These are phyloP conservation scores for Drosophila kokeensis DNA, from an alignment of 2,888 invertebrate species.

Conservation along the genomic window DNA sequence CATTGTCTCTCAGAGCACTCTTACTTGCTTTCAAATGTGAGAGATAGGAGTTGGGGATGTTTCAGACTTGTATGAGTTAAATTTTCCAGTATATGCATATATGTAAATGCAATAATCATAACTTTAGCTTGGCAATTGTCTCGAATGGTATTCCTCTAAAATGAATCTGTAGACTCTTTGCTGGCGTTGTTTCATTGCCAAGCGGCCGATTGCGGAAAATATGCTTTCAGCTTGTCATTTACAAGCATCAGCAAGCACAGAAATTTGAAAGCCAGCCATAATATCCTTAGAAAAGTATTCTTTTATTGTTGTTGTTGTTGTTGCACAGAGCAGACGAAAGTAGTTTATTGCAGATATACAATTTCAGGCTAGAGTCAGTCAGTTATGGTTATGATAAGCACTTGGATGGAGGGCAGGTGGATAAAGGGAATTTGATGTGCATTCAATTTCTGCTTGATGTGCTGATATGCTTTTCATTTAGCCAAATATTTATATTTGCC, in stretches of 20 bases:
- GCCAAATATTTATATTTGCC: constrained; percentile 52
- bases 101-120: constrained; percentile 2
- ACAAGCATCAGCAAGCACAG: constrained; percentile 3
- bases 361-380: constrained; percentile 2
- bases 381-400: constrained; percentile 8
- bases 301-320: not conserved
- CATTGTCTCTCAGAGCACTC: not conserved
- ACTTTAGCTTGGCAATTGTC: constrained; percentile 17
- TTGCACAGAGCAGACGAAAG: constrained; percentile 11
- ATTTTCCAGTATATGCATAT: not conserved
- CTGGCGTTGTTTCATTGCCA: constrained; percentile 8
- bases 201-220: constrained; percentile 29
- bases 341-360: constrained; percentile 31
- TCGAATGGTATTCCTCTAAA: constrained; percentile 15
- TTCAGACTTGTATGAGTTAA: not conserved
- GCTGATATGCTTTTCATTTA: constrained; percentile 36
- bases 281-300: constrained; percentile 22
- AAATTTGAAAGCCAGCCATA: constrained; percentile 15
- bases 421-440: constrained; percentile 43
- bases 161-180: constrained; percentile 14
- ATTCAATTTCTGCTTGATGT: constrained; percentile 53
- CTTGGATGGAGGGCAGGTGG: constrained; percentile 2
- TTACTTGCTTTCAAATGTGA: not conserved
- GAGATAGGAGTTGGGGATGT: not conserved
- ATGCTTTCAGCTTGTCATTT: constrained; percentile 35